Evolutionary conservation across 2,888 invertebrate species (phyloP).

Genomic region (Timema cristinae): DNA sequence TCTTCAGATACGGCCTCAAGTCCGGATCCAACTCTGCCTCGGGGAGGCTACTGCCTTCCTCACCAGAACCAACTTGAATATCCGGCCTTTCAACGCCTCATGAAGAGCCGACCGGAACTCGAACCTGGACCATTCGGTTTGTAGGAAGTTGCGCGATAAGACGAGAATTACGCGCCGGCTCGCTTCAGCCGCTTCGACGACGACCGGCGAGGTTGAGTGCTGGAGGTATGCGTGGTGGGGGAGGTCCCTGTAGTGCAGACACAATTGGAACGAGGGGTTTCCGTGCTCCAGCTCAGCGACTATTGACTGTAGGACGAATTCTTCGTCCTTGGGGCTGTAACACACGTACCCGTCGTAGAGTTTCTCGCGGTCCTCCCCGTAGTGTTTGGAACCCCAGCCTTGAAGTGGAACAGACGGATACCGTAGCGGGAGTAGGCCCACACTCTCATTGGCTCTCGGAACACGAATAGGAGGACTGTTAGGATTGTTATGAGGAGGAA

Average conservation of each 20-base stretch:
- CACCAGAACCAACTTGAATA: conserved; percentile 85
- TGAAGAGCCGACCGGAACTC: conserved; percentile 88
- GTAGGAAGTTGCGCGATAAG: conserved; percentile 82
- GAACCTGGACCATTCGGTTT: conserved; percentile 89
- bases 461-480: conserved; percentile 75
- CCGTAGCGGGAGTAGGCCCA: conserved; percentile 88
- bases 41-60: conserved; percentile 75
- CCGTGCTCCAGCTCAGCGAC: conserved; percentile 82
- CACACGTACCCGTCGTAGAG: conserved; percentile 90
- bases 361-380: conserved; percentile 75
- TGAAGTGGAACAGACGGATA: conserved; percentile 66
- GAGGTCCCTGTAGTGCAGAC: conserved; percentile 84
- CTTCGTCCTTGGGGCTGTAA: conserved; percentile 88
- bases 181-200: conserved; percentile 81
- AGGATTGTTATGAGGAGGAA: conserved; percentile 72
- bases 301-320: conserved; percentile 80
- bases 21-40: conserved; percentile 85
- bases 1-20: conserved; percentile 81
- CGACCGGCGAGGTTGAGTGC: conserved; percentile 63
- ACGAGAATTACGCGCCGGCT: conserved; percentile 83
- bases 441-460: conserved; percentile 78
- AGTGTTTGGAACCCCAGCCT: conserved; percentile 56
- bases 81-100: conserved; percentile 78
- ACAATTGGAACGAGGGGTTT: conserved; percentile 72
- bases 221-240: conserved; percentile 46